Conservation (phyloP, 2,797 vertebrate species). For the Halcyon leucocephala region DNA sequence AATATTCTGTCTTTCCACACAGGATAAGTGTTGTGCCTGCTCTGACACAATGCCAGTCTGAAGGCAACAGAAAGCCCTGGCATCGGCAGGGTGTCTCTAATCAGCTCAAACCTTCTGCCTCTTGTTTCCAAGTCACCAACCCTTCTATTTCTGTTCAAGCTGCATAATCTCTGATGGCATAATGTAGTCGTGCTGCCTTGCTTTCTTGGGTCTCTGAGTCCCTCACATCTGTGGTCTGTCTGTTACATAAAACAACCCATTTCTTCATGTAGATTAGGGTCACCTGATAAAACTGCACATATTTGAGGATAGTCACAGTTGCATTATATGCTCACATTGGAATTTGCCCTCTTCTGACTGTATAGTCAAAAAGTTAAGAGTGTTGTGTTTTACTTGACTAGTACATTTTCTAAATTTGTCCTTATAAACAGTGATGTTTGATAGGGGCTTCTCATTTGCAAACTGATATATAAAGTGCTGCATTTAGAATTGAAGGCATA, state of each 20-base stretch:
- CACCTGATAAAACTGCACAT: background rate
- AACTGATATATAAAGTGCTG: background rate
- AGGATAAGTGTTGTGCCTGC: background rate
- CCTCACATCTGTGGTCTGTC: background rate
- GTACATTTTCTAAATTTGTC: background rate
- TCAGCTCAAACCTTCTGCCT: constrained; percentile 20
- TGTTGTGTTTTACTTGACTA: background rate
- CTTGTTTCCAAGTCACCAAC: background rate
- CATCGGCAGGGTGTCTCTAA: background rate
- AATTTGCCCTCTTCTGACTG: background rate
- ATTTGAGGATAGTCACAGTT: background rate
- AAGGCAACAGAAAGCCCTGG: background rate
- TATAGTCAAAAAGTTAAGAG: background rate
- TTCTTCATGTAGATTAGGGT: background rate
- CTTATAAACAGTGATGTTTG: background rate
- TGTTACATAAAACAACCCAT: background rate
- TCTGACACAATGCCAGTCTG: background rate
- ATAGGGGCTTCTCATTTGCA: background rate
- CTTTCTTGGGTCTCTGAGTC: background rate
- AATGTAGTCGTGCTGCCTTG: fast-evolving
- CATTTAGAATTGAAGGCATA: background rate
- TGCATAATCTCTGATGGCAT: background rate
- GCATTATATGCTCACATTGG: background rate
- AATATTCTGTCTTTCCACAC: background rate
- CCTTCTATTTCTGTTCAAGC: background rate